Conservation (phyloP, 2,888 invertebrate species). For the Uloborus plumipes region DNA sequence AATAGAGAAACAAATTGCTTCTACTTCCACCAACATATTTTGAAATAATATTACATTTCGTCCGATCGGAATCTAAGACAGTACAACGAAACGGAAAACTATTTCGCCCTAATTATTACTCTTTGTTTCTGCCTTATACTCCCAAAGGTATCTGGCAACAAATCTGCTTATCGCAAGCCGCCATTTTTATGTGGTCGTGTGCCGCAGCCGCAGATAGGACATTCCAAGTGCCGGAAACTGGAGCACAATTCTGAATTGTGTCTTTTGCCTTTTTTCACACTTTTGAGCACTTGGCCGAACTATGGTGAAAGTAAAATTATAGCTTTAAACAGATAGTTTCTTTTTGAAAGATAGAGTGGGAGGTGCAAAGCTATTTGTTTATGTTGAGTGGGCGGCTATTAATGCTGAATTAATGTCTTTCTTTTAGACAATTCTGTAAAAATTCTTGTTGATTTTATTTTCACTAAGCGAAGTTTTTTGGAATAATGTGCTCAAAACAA, state of each 20-base stretch:
- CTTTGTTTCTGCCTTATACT: slow-evolving; percentile 32
- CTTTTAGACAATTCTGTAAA: too few relatives aligned
- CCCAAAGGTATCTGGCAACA: slow-evolving; percentile 10
- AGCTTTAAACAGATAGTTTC: too few relatives aligned
- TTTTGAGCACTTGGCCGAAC: too few relatives aligned
- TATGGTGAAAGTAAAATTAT: too few relatives aligned
- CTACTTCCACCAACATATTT: background rate
- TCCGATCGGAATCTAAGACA: slow-evolving; percentile 41
- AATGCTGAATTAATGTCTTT: background rate
- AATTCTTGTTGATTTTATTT: too few relatives aligned
- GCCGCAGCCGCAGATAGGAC: slow-evolving; percentile 27
- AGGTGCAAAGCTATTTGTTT: background rate
- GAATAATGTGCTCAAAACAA: too few relatives aligned
- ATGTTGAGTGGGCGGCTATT: slow-evolving; percentile 18
- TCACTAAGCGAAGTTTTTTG: too few relatives aligned
- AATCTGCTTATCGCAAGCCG: slow-evolving; percentile 38
- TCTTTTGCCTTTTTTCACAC: background rate
- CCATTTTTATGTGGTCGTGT: slow-evolving; percentile 53
- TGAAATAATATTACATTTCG: slow-evolving; percentile 32
- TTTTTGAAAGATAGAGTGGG: slow-evolving; percentile 18
- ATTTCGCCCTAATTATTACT: slow-evolving; percentile 18
- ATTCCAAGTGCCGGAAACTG: slow-evolving; percentile 25
- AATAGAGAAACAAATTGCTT: slow-evolving; percentile 3
- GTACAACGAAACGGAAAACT: slow-evolving; percentile 23
- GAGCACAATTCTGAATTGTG: slow-evolving; percentile 21